Conservation (phyloP, 2,888 invertebrate genomes). For the Diabrotica balteata region DNA sequence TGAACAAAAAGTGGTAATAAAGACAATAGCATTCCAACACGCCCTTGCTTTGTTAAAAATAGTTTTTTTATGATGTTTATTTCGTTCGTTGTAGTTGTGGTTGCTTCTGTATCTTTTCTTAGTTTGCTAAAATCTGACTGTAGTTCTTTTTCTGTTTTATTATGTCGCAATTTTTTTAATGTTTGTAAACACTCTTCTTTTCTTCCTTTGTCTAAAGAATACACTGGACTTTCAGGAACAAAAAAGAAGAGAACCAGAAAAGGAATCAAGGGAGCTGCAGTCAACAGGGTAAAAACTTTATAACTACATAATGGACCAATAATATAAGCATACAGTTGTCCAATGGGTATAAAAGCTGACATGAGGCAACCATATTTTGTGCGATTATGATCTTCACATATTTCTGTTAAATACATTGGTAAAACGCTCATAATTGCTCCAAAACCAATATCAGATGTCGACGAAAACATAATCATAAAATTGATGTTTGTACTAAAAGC, state of each 20-base stretch:
- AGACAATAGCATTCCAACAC: slow-evolving; percentile 13
- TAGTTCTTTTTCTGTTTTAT: slow-evolving; percentile 12
- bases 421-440: background rate
- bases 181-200: slow-evolving; percentile 5
- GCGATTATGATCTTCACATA: slow-evolving; percentile 27
- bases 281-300: slow-evolving; percentile 17
- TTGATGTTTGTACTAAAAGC: background rate
- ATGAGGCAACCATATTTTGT: slow-evolving; percentile 23
- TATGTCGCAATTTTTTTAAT: slow-evolving; percentile 12
- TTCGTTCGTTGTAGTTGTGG: too few relatives aligned
- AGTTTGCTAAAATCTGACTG: slow-evolving; percentile 5
- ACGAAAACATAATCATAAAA: background rate
- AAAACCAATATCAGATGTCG: background rate
- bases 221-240: slow-evolving; percentile 24
- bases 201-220: slow-evolving; percentile 1
- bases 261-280: slow-evolving; percentile 9
- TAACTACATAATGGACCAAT: slow-evolving; percentile 17
- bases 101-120: background rate
- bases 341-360: slow-evolving; percentile 2
- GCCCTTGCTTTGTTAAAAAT: slow-evolving; percentile 3
- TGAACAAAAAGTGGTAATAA: slow-evolving; percentile 9
- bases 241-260: background rate
- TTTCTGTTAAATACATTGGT: slow-evolving; percentile 20
- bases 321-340: slow-evolving; percentile 18
- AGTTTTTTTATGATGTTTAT: background rate